Evolutionary conservation across 2,888 invertebrate genomes (phyloP), one percentile per base, ranked within the genome.

Genomic region (Noctua janthe): DNA sequence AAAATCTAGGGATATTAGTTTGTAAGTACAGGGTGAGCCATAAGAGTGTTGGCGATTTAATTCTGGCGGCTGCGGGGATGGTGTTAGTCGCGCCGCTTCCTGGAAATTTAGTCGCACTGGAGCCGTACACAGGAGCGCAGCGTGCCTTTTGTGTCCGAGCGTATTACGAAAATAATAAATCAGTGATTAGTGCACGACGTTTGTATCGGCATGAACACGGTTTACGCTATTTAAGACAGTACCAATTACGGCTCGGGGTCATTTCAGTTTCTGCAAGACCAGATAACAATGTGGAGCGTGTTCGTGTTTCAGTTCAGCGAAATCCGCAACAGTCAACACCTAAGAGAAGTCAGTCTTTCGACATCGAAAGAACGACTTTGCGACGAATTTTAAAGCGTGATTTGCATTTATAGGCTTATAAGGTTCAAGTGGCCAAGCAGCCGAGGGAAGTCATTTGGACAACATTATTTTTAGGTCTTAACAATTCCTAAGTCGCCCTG

Each of bases 241-340:
- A 74, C 71, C 54, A 76, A 80, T 82, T 73, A 73, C 67, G 78
- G 71, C 72, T 77, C 71, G 77, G 69, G 80, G 77, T 77, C 72
- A 75, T 29, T 75, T 76, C 82, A 71, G 71, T 76, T 69, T 74
- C 73, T 73, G 83, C 80, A 66, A 81, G 79, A 80, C 69, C 79
- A 72, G 73, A 69, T 77, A 84, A 84, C 71, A 74, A 70, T 79
- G 74, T 87, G 76, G 78, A 84, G 67, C 74, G 73, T 67, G 79
- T 79, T 77, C 74, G 73, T 67, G 79, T 79, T 77, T 85, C 83
- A 80, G 83, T 85, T 82, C 81, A 74, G 74, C 77, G 54, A 85
- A 85, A 82, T 85, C 78, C 82, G 81, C 76, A 74, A 83, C 80
- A 81, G 66, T 87, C 79, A 79, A 84, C 75, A 73, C 85, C 67